Conservation (phyloP, 37 sponge, comb jelly and placozoan species). For the Theonella swinhoei region DNA sequence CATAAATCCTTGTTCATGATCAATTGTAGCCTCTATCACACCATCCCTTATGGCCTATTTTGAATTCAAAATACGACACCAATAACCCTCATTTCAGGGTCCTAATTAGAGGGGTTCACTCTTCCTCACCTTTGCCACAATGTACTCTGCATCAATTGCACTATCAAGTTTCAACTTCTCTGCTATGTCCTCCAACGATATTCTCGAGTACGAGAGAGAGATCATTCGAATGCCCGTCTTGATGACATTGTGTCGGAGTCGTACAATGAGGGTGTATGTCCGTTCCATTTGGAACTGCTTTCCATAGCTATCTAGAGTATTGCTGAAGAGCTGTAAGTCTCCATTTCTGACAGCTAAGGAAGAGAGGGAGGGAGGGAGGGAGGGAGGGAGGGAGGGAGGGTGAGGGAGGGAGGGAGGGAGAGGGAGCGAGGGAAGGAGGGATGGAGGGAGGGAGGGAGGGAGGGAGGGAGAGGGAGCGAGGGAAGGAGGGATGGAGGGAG, state of each 20-base stretch:
- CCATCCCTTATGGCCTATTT: slow-evolving; percentile 88
- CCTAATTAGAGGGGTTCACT: too few relatives aligned
- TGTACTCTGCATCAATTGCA: slow-evolving; percentile 95
- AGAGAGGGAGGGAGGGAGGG: slow-evolving; percentile 7
- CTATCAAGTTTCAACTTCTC: slow-evolving; percentile 90
- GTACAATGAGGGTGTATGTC: slow-evolving; percentile 91
- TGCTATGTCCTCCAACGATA: slow-evolving; percentile 92
- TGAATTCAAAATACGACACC: not conserved
- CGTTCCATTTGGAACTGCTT: slow-evolving; percentile 80
- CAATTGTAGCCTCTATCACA: slow-evolving; percentile 92
- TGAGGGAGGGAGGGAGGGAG: too few relatives aligned
- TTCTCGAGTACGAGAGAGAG: slow-evolving; percentile 84
- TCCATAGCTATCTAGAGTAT: slow-evolving; percentile 63
- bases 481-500: too few relatives aligned
- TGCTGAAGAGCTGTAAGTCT: slow-evolving; percentile 82
- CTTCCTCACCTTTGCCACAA: slow-evolving; percentile 94
- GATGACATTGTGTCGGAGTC: slow-evolving; percentile 96
- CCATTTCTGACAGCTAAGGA: slow-evolving; percentile 84
- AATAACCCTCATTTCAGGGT: too few relatives aligned
- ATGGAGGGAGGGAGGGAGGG: too few relatives aligned
- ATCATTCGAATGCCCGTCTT: slow-evolving; percentile 95
- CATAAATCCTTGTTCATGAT: slow-evolving; percentile 94
- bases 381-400: too few relatives aligned
- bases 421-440: too few relatives aligned
- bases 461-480: too few relatives aligned